Conservation (phyloP, 1,140 invertebrate genomes). For the Anthonomus grandis region DNA sequence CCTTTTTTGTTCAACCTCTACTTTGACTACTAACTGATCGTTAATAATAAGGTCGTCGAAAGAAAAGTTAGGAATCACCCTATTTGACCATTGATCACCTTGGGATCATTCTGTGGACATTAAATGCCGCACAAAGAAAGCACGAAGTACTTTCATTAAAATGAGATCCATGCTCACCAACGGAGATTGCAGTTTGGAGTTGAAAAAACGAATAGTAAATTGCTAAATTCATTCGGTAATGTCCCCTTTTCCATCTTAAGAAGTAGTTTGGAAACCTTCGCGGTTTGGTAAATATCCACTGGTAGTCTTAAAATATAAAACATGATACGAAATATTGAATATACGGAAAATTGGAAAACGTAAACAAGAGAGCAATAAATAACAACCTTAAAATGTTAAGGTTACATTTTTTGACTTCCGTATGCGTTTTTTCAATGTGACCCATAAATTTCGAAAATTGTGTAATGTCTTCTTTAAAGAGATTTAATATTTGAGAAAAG, state of each 20-base stretch:
- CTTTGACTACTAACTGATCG: too few relatives aligned
- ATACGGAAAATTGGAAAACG: background rate
- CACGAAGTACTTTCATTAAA: too few relatives aligned
- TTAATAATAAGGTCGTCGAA: too few relatives aligned
- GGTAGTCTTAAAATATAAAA: slow-evolving; percentile 27
- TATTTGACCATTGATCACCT: too few relatives aligned
- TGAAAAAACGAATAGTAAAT: too few relatives aligned
- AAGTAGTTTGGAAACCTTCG: slow-evolving; percentile 35
- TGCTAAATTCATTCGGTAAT: too few relatives aligned
- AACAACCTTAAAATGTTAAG: background rate
- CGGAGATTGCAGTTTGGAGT: too few relatives aligned
- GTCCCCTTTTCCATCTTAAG: slow-evolving; percentile 13
- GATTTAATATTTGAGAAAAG: slow-evolving; percentile 28
- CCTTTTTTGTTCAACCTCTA: too few relatives aligned
- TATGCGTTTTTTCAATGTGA: slow-evolving; percentile 29
- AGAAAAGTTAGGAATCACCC: too few relatives aligned
- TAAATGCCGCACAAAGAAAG: too few relatives aligned
- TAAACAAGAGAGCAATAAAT: background rate
- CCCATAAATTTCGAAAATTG: slow-evolving; percentile 32
- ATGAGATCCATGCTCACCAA: too few relatives aligned
- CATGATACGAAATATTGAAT: background rate
- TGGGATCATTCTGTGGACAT: too few relatives aligned
- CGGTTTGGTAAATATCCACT: slow-evolving; percentile 32
- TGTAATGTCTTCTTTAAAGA: slow-evolving; percentile 16
- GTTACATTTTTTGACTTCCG: slow-evolving; percentile 26